Conservation (phyloP, 1,140 invertebrate genomes). For the Hyphantria cunea region DNA sequence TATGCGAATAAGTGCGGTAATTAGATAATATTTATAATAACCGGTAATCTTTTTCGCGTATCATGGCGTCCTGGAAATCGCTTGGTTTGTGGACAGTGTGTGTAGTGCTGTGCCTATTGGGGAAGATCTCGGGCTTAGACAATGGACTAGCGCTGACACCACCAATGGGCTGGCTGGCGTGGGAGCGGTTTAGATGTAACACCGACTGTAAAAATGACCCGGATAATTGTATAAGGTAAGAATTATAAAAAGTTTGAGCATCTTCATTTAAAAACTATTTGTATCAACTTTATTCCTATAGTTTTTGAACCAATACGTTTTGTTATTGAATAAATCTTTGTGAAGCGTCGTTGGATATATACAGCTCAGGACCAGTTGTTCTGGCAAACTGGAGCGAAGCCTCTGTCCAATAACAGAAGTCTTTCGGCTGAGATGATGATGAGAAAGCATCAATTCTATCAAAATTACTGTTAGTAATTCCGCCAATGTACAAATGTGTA, state of each 20-base stretch:
- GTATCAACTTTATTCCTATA: too few relatives aligned
- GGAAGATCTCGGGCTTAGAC: conserved; percentile 82
- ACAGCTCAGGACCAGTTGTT: too few relatives aligned
- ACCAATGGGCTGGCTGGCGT: conserved; percentile 95
- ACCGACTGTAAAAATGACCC: conserved; percentile 96
- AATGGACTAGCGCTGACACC: conserved; percentile 93
- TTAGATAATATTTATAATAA: conserved; percentile 37
- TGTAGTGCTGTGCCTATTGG: conserved; percentile 60
- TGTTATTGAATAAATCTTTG: too few relatives aligned
- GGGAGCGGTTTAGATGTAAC: conserved; percentile 96
- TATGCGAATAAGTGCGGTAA: conserved; percentile 58
- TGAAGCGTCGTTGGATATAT: too few relatives aligned
- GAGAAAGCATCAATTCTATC: too few relatives aligned
- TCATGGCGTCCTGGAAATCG: conserved; percentile 61
- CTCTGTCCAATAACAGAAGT: too few relatives aligned
- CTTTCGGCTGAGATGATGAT: too few relatives aligned
- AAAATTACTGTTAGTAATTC: too few relatives aligned
- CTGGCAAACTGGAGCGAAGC: too few relatives aligned
- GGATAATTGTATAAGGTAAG: conserved; percentile 95
- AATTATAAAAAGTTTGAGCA: too few relatives aligned
- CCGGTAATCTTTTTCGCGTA: conserved; percentile 12
- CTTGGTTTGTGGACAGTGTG: conserved; percentile 54
- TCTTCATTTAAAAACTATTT: not conserved
- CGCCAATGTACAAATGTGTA: too few relatives aligned
- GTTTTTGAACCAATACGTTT: too few relatives aligned